Base-by-base conservation (phyloP, 2,888 invertebrate genomes). In the Phengaris alcon region DNA sequence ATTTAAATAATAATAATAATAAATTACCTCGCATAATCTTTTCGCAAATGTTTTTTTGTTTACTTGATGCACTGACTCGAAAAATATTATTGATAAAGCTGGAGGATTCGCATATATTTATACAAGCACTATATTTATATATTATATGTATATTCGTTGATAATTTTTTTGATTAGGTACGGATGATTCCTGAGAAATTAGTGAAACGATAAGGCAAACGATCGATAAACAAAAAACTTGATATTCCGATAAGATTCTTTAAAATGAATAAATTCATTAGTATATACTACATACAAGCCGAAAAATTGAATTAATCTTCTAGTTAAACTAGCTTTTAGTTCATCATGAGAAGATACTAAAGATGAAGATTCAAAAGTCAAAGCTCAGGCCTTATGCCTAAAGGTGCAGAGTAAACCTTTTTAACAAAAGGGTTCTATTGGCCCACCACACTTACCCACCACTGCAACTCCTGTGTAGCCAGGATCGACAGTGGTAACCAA, bases 141-240 rank as follows among this genome's bases (percentile, higher is more conserved):
- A 13, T 75, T 70, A 75, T 70, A 75, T 54, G 46, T 68, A 51
- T 35, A 52, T 48, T 44, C 6, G 48, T 13, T 55, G 75, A 70
- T 70, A 48, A 70, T 48, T 46, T 35, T 55, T 48, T 57, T 13
- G 75, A 75, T 75, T 48, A 35, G 35, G 35, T 35, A 75, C 13
- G 12, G 52, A 72, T 59, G 22, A 70, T 70, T 75, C 70, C 75
- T 44, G 51, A 70, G 75, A 75, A 75, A 75, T 69, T 55, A 48
- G 55, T 35, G 57, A 75, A 54, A 12, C 68, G 68, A 73, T 76
- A 69, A 76, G 68, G 51, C 75, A 52, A 75, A 75, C 55, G 57
- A 57, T 69, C 73, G 75, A 69, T 75, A 75, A 69, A 76, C 59
- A 76, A 75, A 72, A 74, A 74, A 55, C 72, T 68, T 76, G 77